Evolutionary conservation across 2,113 vertebrate species (phyloP).

Genomic region (Chroicocephalus ridibundus): DNA sequence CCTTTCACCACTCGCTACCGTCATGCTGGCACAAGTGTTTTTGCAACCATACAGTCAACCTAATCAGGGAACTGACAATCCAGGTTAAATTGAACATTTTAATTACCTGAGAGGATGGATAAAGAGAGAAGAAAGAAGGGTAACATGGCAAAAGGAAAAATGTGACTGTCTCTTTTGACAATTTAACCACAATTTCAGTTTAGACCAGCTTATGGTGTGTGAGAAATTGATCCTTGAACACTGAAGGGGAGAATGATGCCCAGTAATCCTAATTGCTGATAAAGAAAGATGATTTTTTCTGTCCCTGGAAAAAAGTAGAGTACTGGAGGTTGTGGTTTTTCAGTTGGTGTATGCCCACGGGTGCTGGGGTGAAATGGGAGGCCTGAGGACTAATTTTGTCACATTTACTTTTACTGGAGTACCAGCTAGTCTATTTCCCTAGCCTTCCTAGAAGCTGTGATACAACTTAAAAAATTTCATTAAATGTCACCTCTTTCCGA

Average conservation of each 20-base stretch:
- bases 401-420: not conserved
- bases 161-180: not conserved
- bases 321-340: not conserved
- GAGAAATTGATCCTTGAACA: not conserved
- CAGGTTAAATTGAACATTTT: not conserved
- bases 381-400: not conserved
- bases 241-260: not conserved
- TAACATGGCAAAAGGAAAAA: not conserved
- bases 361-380: not conserved
- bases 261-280: not conserved
- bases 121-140: not conserved
- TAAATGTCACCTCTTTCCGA: not conserved
- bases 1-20: not conserved
- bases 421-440: not conserved
- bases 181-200: not conserved
- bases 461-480: not conserved
- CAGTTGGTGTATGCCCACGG: not conserved
- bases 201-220: not conserved
- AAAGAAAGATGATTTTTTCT: not conserved
- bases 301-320: not conserved
- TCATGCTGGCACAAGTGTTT: not conserved
- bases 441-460: not conserved
- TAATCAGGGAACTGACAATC: not conserved
- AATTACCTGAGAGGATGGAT: not conserved
- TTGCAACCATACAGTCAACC: not conserved